phyloP scores from a whole-genome alignment of 1,140 invertebrate species.

The Brachionus rotundiformis region DNA sequence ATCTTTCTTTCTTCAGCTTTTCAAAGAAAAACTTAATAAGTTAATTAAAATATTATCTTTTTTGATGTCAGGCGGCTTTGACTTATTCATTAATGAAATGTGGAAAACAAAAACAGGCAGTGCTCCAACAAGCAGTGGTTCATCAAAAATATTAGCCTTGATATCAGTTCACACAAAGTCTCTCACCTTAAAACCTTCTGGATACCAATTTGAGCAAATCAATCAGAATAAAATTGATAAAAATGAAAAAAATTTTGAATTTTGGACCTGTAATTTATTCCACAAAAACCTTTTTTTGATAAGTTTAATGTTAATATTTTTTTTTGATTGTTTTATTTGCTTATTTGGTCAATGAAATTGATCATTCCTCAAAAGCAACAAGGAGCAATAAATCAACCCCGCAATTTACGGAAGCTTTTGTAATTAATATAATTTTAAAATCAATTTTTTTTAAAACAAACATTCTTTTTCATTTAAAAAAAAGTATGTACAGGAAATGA shows the following conservation, averaged over 20 bases:
- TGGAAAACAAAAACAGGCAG: background rate
- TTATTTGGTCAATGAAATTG: background rate
- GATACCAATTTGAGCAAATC: constrained; percentile 1
- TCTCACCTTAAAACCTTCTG: background rate
- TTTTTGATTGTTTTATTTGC: background rate
- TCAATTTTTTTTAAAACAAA: constrained; percentile 12
- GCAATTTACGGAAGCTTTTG: background rate
- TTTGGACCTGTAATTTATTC: background rate
- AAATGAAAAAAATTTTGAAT: too few species aligned
- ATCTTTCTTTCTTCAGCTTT: constrained; percentile 1
- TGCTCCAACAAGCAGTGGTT: background rate
- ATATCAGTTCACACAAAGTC: background rate
- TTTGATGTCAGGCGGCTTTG: background rate
- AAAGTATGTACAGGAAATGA: constrained; percentile 1
- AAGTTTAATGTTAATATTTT: background rate
- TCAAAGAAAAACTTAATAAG: background rate
- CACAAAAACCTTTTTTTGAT: background rate
- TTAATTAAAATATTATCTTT: constrained; percentile 7
- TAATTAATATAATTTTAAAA: constrained; percentile 5
- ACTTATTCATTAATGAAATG: constrained; percentile 3
- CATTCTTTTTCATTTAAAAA: constrained; percentile 5
- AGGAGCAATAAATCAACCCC: background rate
- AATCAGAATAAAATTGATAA: background rate
- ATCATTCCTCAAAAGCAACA: too few species aligned
- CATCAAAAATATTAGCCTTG: constrained; percentile 7